Base-by-base conservation (phyloP, 2,797 vertebrate genomes). In the Lates japonicus region DNA sequence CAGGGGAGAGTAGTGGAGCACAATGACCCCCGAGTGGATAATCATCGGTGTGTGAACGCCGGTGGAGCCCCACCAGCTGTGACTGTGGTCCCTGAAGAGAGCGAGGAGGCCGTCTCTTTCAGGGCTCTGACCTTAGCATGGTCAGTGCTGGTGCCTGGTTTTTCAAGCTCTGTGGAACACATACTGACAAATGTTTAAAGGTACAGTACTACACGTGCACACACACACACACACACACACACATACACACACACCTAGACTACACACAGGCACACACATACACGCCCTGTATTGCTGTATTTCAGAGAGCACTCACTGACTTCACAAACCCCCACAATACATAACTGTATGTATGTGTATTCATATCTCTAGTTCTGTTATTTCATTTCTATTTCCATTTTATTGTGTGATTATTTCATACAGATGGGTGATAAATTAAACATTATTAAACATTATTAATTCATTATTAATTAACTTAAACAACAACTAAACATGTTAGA, bases 11-110 rank as follows among this genome's bases (percentile, higher is more conserved):
- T 83, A 65, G 84, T 75, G 68, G 79, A 76, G 75, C 83, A 86
- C 74, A 77, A 87, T 81, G 86, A 87, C 83, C 85, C 79, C 74
- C 57, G 49, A 80, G 79, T 78, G 83, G 83, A 84, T 90, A 79
- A 88, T 92, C 89, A 90, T 86, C 41, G 46, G 88, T 81, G 86
- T 91, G 88, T 90, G 87, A 87, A 88, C 41, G 10, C 9, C 8
- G 49, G 54, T 62, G 48, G 81, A 90, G 85, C 79, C 12, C 0
- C 74, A 59, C 70, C 80, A 87, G 88, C 85, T 88, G 89, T 84
- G 85, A 61, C 78, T 37, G n/a, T 3, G 9, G 69, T 76, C 79
- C 80, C 80, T 35, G 64, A 68, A 77, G 84, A 91, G 71, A 81
- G 60, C 7, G 71, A 75, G 70, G 48, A 74, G 74, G 74, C 58